These are phyloP conservation scores for Lontra canadensis DNA, from an alignment of 2,113 vertebrate species.

Conservation along the genomic window DNA sequence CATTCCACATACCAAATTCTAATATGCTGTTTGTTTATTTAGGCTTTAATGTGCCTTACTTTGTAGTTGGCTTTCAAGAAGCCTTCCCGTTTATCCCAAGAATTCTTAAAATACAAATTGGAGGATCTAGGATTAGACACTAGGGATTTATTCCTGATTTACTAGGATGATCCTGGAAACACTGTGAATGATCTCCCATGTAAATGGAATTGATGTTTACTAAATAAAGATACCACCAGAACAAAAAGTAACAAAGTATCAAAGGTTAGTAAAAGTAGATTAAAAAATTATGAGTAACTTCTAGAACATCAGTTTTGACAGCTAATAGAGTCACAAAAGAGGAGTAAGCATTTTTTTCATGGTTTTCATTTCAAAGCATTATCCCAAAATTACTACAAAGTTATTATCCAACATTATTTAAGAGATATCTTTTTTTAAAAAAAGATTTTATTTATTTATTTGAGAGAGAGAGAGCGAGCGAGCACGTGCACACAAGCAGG, in stretches of 20 bases:
- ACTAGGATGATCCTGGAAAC: not conserved
- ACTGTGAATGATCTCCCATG: not conserved
- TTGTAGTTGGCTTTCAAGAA: conserved; percentile 61
- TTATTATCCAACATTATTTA: not conserved
- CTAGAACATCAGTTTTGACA: not conserved
- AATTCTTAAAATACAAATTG: conserved; percentile 53
- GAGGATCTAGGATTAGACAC: conserved; percentile 9
- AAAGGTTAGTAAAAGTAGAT: not conserved
- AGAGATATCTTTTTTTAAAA: no score
- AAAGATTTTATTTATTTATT: no score
- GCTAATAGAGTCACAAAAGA: not conserved
- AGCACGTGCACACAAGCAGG: no score
- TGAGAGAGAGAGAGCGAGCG: no score
- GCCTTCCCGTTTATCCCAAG: conserved; percentile 25
- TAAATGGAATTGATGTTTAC: not conserved
- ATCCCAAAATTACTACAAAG: not conserved
- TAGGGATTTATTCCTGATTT: conserved; percentile 18
- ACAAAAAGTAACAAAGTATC: not conserved
- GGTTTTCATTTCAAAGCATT: conserved; percentile 11
- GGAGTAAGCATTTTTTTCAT: not conserved
- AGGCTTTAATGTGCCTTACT: conserved; percentile 37
- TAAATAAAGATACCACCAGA: not conserved
- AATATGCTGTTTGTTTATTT: conserved; percentile 70
- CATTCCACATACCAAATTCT: conserved; percentile 73
- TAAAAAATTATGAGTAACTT: conserved; percentile 39